A percentile compares a stretch with the other conserved stretches of the same genome.
phyloP scores from a whole-genome alignment of 1,140 invertebrate genomes.

The Pectinophora gossypiella region DNA sequence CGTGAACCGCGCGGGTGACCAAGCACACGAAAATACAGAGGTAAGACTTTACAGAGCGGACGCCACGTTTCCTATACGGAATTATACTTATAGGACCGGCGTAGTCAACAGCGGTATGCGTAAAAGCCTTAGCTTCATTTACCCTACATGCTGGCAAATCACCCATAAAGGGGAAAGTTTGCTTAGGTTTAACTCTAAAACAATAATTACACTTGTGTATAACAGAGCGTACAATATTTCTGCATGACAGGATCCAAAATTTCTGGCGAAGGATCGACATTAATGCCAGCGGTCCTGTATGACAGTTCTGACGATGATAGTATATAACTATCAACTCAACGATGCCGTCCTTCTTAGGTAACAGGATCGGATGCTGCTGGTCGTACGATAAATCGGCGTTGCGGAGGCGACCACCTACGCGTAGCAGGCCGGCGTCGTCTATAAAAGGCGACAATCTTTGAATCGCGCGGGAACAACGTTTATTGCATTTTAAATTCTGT shows the following conservation, averaged over 20 bases:
- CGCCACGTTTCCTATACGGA: conserved; percentile 10
- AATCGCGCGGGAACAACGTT: conserved; percentile 9
- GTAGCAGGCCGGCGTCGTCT: conserved; percentile 33
- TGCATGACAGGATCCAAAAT: conserved; percentile 34
- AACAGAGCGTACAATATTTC: conserved; percentile 13
- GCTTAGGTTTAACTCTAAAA: conserved; percentile 3
- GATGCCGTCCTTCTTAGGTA: conserved; percentile 15
- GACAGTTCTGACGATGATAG: conserved; percentile 30
- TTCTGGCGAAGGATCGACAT: conserved; percentile 24
- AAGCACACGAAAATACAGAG: conserved; percentile 48
- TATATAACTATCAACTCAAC: conserved; percentile 30
- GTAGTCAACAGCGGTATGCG: conserved; percentile 34
- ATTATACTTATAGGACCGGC: conserved; percentile 33
- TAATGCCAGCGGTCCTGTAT: conserved; percentile 27
- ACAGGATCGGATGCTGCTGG: conserved; percentile 18
- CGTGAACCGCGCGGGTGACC: conserved; percentile 40
- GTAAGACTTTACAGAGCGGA: conserved; percentile 33
- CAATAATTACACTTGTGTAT: conserved; percentile 8
- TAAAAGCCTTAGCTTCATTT: conserved; percentile 29
- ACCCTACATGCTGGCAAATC: conserved; percentile 29
- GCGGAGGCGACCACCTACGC: conserved; percentile 49
- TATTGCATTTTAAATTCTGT: background rate
- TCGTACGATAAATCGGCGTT: conserved; percentile 24
- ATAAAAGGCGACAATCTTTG: conserved; percentile 43
- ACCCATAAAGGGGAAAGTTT: conserved; percentile 21